Evolutionary conservation across 2,797 vertebrate species (phyloP), one percentile per base, ranked within the genome.

Genomic region (Melanotaenia trifasciata): DNA sequence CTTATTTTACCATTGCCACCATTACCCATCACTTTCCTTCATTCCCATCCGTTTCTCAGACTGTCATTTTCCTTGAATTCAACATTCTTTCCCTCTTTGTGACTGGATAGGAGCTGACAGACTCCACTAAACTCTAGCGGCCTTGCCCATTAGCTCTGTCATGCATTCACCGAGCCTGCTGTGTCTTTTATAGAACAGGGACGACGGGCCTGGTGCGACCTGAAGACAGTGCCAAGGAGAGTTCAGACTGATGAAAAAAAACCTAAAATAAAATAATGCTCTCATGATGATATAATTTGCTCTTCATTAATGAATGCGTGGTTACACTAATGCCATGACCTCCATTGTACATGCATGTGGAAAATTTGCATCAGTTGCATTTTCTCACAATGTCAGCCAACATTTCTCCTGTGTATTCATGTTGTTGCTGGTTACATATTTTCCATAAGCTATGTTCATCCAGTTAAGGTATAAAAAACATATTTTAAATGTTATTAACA

Each of bases 51-150:
- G 12, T 59, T 57, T 38, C 70, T 76, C 7, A 36, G 65, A 36
- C 70, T 58, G 40, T 76, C 12, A 0, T 43, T 51, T 33, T 33
- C 33, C 54, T 57, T 32, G n/a, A 58, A 18, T 9, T 38, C 43
- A 45, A 45, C 20, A n/a, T 30, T 24, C 33, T 24, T 56, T 28
- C 36, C 45, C 70, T 33, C 24, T 9, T 12, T 78, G 51, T 87
- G 84, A 89, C 64, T 74, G 78, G 68, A 89, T 88, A 64, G 40
- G 84, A 86, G 56, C 74, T 81, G 90, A 90, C 88, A 86, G 81
- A 70, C 76, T 73, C 61, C 73, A 36, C 67, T 58, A 75, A 77
- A 69, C 59, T 74, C 79, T 84, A 38, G 81, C 14, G 18, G 60
- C 73, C 68, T 64, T 10, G 32, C 67, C 83, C 84, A 86, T 91